phyloP scores from a whole-genome alignment of 92 coral and sea anemone genomes.

The Heteractis magnifica region DNA sequence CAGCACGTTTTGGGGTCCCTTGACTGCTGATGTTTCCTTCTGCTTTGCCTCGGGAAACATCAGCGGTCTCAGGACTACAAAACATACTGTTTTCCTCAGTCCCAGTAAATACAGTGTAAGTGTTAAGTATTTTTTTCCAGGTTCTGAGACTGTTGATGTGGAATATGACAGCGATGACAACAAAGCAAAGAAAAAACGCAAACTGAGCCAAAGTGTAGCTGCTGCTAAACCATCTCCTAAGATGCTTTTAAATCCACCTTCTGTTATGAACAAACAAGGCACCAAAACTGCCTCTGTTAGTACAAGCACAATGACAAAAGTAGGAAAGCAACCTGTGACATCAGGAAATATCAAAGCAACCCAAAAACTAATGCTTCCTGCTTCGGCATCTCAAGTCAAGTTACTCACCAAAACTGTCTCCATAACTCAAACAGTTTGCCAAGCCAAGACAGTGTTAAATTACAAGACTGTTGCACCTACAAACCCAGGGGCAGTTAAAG shows the following conservation, averaged over 20 bases:
- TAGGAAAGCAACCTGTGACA: constrained; percentile 61
- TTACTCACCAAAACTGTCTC: constrained; percentile 83
- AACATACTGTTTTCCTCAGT: no score
- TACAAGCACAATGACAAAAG: constrained; percentile 89
- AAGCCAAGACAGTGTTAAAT: constrained; percentile 74
- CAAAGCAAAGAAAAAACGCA: constrained; percentile 67
- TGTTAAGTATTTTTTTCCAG: not conserved
- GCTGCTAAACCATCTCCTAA: constrained; percentile 70
- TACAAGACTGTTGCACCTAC: constrained; percentile 75
- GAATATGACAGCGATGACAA: constrained; percentile 71
- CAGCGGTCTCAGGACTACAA: no score
- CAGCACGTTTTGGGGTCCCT: no score
- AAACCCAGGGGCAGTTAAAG: constrained; percentile 68
- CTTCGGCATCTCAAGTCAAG: constrained; percentile 83
- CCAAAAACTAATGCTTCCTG: constrained; percentile 63
- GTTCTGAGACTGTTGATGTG: constrained; percentile 54
- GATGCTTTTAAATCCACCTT: constrained; percentile 61
- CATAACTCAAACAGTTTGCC: constrained; percentile 71
- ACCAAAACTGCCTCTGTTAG: constrained; percentile 60
- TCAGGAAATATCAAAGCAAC: constrained; percentile 55
- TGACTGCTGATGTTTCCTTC: no score
- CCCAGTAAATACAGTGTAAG: no score
- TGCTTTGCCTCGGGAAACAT: no score
- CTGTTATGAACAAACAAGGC: constrained; percentile 54
- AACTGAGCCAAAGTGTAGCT: constrained; percentile 63